A percentile compares a stretch with the other conserved stretches of the same genome.
Evolutionary conservation across 1,140 invertebrate species (phyloP).

Genomic region (Meteorus sp.): DNA sequence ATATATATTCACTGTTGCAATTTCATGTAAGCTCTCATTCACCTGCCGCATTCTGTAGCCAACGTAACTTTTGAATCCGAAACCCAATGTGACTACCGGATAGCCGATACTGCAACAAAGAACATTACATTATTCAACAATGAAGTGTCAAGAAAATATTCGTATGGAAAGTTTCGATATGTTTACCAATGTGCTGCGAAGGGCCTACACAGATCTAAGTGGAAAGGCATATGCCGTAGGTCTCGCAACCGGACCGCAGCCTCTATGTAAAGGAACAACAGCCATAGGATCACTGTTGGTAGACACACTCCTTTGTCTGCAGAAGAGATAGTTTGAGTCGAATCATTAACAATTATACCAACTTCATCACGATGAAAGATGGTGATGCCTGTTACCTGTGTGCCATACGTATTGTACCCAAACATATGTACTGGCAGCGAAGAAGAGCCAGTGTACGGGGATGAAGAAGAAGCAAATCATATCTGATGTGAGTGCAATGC

Average conservation of each 20-base stretch:
- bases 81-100: conserved; percentile 95
- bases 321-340: conserved; percentile 35
- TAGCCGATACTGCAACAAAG: conserved; percentile 83
- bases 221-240: conserved; percentile 83
- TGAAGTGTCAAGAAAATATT: conserved; percentile 10
- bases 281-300: conserved; percentile 92
- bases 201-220: conserved; percentile 93
- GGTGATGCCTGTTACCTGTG: conserved; percentile 71
- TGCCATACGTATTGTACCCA: conserved; percentile 99
- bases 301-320: conserved; percentile 90
- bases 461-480: conserved; percentile 99
- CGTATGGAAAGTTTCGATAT: conserved; percentile 27
- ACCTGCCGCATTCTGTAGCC: conserved; percentile 86
- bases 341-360: neutral
- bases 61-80: conserved; percentile 94
- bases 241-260: conserved; percentile 85
- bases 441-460: conserved; percentile 97
- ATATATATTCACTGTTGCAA: no score
- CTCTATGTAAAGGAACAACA: conserved; percentile 95
- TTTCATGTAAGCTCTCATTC: conserved; percentile 35
- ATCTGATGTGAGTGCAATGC: conserved; percentile 96
- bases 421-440: conserved; percentile 97
- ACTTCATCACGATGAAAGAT: neutral
- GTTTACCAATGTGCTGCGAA: conserved; percentile 96
- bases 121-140: conserved; percentile 28